These are phyloP conservation scores for Eubasilissa splendida DNA, from an alignment of 2,888 invertebrate species.

Conservation along the genomic window DNA sequence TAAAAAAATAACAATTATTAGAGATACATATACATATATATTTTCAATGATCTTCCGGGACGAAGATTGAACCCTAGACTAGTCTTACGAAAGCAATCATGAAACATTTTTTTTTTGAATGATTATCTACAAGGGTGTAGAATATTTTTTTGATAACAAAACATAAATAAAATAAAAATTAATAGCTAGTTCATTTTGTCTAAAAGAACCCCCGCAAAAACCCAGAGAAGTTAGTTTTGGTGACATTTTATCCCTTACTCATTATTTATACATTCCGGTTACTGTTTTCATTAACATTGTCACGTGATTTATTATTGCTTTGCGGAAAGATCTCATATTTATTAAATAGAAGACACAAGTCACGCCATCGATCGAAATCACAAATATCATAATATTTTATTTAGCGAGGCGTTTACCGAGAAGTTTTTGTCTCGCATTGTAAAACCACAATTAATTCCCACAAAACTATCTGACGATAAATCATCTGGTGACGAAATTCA, in stretches of 20 bases:
- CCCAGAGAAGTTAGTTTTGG: conserved; percentile 8
- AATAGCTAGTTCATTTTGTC: too few species aligned
- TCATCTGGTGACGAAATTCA: conserved; percentile 12
- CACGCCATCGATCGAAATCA: background rate
- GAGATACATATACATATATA: too few species aligned
- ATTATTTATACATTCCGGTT: conserved; percentile 30
- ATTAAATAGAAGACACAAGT: conserved; percentile 22
- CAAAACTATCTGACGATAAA: conserved; percentile 20
- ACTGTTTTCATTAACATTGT: conserved; percentile 26
- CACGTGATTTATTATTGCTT: conserved; percentile 21
- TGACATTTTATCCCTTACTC: background rate
- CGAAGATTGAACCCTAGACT: too few species aligned
- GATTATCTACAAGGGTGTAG: too few species aligned
- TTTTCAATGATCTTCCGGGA: too few species aligned
- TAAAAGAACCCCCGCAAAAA: too few species aligned
- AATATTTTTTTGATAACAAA: too few species aligned
- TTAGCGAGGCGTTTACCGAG: background rate
- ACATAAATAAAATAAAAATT: too few species aligned
- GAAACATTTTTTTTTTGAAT: too few species aligned
- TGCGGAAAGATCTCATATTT: conserved; percentile 28
- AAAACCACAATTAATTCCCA: conserved; percentile 7
- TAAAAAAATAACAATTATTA: too few species aligned
- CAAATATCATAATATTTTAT: conserved; percentile 7
- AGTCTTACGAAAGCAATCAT: too few species aligned
- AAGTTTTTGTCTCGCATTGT: conserved; percentile 8